Percentiles rank a stretch among this genome's conserved stretches.
Conservation (phyloP, 2,113 vertebrate species). For the Pitta sordida region DNA sequence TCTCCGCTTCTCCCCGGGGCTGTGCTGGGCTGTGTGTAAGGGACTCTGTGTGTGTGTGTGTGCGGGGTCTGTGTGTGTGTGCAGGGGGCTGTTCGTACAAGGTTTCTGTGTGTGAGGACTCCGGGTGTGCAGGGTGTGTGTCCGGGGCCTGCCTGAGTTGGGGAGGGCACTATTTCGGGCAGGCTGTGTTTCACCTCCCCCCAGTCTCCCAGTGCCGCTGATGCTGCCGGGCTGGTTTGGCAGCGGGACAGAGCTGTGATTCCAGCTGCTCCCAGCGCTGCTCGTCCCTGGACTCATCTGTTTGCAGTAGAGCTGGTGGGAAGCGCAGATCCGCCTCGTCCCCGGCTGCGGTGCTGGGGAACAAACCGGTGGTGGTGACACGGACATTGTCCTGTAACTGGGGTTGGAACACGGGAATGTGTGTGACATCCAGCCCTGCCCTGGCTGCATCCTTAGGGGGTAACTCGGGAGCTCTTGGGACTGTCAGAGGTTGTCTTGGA, state of each 20-base stretch:
- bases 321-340: neutral
- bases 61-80: no score
- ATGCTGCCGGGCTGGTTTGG: neutral
- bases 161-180: no score
- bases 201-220: neutral
- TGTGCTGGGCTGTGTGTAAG: no score
- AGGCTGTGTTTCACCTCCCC: no score
- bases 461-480: neutral
- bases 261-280: neutral
- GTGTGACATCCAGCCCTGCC: neutral
- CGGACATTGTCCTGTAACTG: neutral
- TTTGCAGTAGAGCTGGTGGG: neutral
- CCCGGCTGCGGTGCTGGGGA: neutral
- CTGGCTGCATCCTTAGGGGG: fast-evolving
- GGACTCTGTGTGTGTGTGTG: no score
- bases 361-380: neutral
- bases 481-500: fast-evolving
- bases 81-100: no score
- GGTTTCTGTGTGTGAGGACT: no score
- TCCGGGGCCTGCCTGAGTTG: no score
- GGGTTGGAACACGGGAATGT: neutral
- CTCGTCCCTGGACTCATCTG: neutral
- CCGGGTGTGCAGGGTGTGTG: no score
- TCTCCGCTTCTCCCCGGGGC: neutral
- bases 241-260: neutral